phyloP scores from a whole-genome alignment of 2,888 invertebrate genomes.

The Carpatolechia fugitivella region DNA sequence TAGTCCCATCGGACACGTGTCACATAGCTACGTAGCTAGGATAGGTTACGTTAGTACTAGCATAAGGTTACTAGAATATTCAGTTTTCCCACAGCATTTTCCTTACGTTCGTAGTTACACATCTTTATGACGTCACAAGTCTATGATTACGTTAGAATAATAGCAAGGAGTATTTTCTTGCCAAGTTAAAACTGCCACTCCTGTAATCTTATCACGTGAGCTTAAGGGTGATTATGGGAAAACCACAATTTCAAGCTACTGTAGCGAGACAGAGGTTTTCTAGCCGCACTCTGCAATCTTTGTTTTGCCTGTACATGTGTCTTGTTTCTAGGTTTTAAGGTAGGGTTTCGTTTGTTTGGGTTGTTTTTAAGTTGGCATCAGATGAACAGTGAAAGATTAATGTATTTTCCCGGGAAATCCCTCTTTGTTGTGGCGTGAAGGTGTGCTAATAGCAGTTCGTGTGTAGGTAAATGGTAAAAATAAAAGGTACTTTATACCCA shows the following conservation, averaged over 20 bases:
- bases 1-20: no score
- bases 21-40: no score
- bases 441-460: not conserved
- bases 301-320: not conserved
- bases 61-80: no score
- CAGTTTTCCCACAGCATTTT: no score
- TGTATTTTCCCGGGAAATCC: constrained; percentile 2
- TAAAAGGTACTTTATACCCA: not conserved
- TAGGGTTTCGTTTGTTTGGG: not conserved
- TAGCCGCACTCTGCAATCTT: no score
- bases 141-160: not conserved
- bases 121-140: not conserved
- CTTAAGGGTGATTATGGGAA: not conserved
- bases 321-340: not conserved
- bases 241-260: not conserved
- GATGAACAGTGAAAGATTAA: constrained; percentile 5
- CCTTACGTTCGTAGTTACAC: not conserved
- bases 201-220: not conserved
- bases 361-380: not conserved
- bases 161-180: not conserved
- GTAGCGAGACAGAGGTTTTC: not conserved
- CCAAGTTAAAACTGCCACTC: not conserved
- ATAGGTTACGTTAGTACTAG: no score
- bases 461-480: not conserved
- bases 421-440: constrained; percentile 1